Base-by-base conservation (phyloP, 2,797 vertebrate species). In the Sebastiscus albofasciatus region DNA sequence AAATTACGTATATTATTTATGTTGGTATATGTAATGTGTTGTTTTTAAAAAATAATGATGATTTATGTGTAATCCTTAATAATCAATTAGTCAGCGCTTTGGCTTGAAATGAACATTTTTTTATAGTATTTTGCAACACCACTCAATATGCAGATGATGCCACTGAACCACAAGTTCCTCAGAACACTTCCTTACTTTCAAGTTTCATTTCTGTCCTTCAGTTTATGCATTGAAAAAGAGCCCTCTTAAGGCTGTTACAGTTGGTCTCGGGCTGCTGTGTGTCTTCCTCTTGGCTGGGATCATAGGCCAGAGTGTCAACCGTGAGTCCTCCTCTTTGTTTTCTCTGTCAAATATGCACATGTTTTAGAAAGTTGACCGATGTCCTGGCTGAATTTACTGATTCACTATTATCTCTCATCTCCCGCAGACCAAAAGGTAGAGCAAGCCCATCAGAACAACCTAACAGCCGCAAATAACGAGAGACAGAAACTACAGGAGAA, bases 211-310 rank as follows among this genome's bases (percentile, higher is more conserved):
- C 16, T 67, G 3, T 81, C 14, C 3, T 84, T 49, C 61, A 94
- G 93, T 85, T 31, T 4, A 39, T 67, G 29, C 3, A 6, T 59
- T 92, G 81, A 93, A 82, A 73, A 87, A 75, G 72, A 93, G 29
- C n/a, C 90, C 92, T 11, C 90, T 85, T 74, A 87, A 65, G 73
- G 7, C 67, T 31, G 85, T 82, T 7, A 70, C 90, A 18, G 18
- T 88, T n/a, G 86, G 71, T 76, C 87, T 94, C 0, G 88, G 86
- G 2, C 24, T 94, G 75, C 79, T 94, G 67, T 89, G 88, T 71
- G 16, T 77, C 18, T 9, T 93, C 29, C 81, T 95, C 12, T 2
- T 92, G 81, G 74, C 36, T 52, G 89, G 49, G 14, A 13, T 91
- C 85, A 89, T 93, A 20, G 89, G 84, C 36, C 90, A 94, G 39